phyloP scores from a whole-genome alignment of 2,113 vertebrate genomes.

The Saimiri boliviensis region DNA sequence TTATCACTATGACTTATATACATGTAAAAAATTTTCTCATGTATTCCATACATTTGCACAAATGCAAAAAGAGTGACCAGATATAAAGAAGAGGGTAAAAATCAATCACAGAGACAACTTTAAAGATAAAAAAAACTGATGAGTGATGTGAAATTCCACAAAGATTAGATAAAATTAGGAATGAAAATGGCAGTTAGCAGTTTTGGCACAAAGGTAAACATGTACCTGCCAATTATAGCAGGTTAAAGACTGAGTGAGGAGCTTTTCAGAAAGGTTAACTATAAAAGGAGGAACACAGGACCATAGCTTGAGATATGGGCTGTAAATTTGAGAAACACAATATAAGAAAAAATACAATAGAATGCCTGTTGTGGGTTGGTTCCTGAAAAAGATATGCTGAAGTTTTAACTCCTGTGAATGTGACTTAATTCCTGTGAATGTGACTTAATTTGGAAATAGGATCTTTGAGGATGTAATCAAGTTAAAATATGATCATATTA shows the following conservation, averaged over 20 bases:
- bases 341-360: slow-evolving; percentile 22
- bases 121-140: slow-evolving; percentile 33
- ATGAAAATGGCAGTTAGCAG: neutral
- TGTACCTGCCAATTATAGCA: neutral
- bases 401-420: neutral
- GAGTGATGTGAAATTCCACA: neutral
- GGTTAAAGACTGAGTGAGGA: neutral
- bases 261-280: neutral
- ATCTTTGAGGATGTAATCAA: neutral
- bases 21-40: neutral
- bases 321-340: neutral
- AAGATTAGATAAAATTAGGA: neutral
- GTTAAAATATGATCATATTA: neutral
- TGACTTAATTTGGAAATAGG: neutral
- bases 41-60: neutral
- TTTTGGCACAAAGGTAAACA: slow-evolving; percentile 20
- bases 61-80: neutral
- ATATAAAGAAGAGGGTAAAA: neutral
- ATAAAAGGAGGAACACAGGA: neutral
- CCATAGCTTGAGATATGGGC: neutral
- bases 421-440: neutral
- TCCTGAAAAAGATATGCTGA: neutral
- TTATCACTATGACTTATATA: neutral
- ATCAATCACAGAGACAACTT: neutral
- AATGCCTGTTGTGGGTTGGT: neutral